Evolutionary conservation across 2,797 vertebrate species (phyloP).

Genomic region (Ptychobarbus kaznakovi): DNA sequence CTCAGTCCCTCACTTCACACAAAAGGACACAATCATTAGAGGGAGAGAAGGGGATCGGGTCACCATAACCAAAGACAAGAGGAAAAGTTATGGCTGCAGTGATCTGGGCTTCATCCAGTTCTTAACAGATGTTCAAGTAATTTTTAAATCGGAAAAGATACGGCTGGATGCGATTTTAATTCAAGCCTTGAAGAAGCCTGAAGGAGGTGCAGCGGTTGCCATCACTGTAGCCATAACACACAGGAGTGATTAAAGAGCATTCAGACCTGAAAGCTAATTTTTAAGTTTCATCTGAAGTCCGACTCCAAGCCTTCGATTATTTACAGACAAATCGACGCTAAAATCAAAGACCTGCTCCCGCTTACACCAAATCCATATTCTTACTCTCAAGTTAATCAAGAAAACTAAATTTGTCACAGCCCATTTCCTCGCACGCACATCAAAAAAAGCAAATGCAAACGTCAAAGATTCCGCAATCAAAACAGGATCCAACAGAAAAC

Average conservation of each 20-base stretch:
- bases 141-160: not conserved
- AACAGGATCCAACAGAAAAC: slow-evolving; percentile 61
- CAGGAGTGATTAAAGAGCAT: slow-evolving; percentile 23
- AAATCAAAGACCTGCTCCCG: slow-evolving; percentile 50
- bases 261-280: slow-evolving; percentile 60
- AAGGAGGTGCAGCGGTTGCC: slow-evolving; percentile 16
- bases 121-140: not conserved
- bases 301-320: not conserved
- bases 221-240: slow-evolving; percentile 69
- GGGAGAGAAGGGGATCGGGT: slow-evolving; percentile 47
- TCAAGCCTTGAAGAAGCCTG: slow-evolving; percentile 2
- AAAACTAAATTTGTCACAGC: slow-evolving; percentile 51
- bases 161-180: not conserved
- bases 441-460: slow-evolving; percentile 49
- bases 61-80: slow-evolving; percentile 48
- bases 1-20: slow-evolving; percentile 39
- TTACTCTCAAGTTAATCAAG: slow-evolving; percentile 57
- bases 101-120: slow-evolving; percentile 56
- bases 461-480: slow-evolving; percentile 60
- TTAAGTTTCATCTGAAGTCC: not conserved
- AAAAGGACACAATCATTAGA: slow-evolving; percentile 53
- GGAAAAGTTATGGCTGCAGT: slow-evolving; percentile 57
- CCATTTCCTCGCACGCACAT: slow-evolving; percentile 26
- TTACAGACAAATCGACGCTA: not conserved
- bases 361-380: slow-evolving; percentile 57